Evolutionary conservation across 2,113 vertebrate genomes (phyloP).

Genomic region (Oreochromis tanganicae): DNA sequence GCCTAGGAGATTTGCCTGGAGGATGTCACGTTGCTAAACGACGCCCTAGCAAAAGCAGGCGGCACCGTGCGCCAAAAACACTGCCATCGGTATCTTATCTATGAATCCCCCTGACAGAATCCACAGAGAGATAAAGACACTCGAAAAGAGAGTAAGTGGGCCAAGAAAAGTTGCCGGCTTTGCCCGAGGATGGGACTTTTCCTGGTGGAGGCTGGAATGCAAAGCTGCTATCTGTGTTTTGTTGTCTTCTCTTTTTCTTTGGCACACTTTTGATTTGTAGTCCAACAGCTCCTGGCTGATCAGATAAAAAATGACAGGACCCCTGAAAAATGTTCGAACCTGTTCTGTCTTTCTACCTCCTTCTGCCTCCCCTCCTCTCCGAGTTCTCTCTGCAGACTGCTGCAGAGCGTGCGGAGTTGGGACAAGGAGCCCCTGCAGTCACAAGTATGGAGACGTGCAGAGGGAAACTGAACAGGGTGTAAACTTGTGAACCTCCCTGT

Average conservation of each 20-base stretch:
- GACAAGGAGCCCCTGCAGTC: slow-evolving; percentile 65
- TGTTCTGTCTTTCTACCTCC: slow-evolving; percentile 59
- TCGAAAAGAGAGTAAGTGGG: slow-evolving; percentile 58
- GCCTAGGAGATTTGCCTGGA: slow-evolving; percentile 44
- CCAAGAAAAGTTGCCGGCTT: slow-evolving; percentile 55
- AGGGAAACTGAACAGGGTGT: slow-evolving; percentile 26
- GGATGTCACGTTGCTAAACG: slow-evolving; percentile 25
- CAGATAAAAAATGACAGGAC: slow-evolving; percentile 80
- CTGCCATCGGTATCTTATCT: slow-evolving; percentile 22
- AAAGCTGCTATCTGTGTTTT: slow-evolving; percentile 46
- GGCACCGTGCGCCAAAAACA: slow-evolving; percentile 4
- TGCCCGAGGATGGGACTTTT: slow-evolving; percentile 64
- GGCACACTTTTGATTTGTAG: slow-evolving; percentile 69
- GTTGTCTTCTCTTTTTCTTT: slow-evolving; percentile 54
- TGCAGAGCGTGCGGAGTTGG: slow-evolving; percentile 29
- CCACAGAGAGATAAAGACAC: slow-evolving; percentile 37
- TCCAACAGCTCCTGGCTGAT: slow-evolving; percentile 77
- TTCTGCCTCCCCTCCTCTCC: neutral
- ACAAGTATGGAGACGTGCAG: slow-evolving; percentile 35
- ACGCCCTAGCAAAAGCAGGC: slow-evolving; percentile 11
- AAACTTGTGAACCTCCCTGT: slow-evolving; percentile 66
- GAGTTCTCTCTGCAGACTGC: neutral
- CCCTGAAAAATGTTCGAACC: slow-evolving; percentile 77
- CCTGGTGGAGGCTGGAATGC: slow-evolving; percentile 62
- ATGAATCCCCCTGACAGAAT: slow-evolving; percentile 43